These are phyloP conservation scores for Typhlichthys eigenmanni DNA, from an alignment of 2,797 vertebrate genomes.

Conservation along the genomic window DNA sequence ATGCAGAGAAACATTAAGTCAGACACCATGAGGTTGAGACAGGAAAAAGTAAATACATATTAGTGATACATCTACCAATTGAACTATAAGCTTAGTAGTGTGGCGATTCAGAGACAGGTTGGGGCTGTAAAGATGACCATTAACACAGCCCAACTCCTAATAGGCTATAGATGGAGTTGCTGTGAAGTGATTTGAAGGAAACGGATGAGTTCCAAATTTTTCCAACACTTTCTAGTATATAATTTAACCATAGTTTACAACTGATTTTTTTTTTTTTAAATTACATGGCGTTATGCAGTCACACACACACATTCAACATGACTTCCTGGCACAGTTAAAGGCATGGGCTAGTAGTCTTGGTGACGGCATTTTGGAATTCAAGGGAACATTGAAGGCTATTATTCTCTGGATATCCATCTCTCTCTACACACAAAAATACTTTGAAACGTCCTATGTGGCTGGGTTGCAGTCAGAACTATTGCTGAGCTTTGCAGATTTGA, in stretches of 20 bases:
- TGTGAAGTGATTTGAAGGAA: constrained; percentile 13
- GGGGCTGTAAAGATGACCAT: constrained; percentile 35
- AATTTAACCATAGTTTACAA: constrained; percentile 11
- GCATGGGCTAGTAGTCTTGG: constrained; percentile 70
- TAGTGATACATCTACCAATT: constrained; percentile 45
- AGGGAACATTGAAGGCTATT: constrained; percentile 53
- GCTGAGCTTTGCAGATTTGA: constrained; percentile 26
- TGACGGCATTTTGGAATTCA: constrained; percentile 61
- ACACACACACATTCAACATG: constrained; percentile 57
- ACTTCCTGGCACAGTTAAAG: constrained; percentile 70
- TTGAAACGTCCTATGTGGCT: constrained; percentile 35
- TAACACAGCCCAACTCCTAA: constrained; percentile 12
- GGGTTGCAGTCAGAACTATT: constrained; percentile 23
- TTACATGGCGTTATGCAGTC: constrained; percentile 13
- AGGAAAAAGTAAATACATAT: constrained; percentile 49
- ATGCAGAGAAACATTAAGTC: constrained; percentile 38
- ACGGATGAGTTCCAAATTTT: constrained; percentile 1
- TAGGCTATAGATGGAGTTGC: not conserved
- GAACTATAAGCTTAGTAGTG: constrained; percentile 30
- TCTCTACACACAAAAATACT: constrained; percentile 43
- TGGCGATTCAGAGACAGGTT: constrained; percentile 35
- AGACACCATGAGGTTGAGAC: constrained; percentile 45
- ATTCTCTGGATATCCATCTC: constrained; percentile 65
- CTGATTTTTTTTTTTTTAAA: constrained; percentile 11
- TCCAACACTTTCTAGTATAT: constrained; percentile 45